A percentile compares a stretch with the other conserved stretches of the same genome.
Evolutionary conservation across 1,140 invertebrate genomes (phyloP).

Genomic region (Drosophila tristis): DNA sequence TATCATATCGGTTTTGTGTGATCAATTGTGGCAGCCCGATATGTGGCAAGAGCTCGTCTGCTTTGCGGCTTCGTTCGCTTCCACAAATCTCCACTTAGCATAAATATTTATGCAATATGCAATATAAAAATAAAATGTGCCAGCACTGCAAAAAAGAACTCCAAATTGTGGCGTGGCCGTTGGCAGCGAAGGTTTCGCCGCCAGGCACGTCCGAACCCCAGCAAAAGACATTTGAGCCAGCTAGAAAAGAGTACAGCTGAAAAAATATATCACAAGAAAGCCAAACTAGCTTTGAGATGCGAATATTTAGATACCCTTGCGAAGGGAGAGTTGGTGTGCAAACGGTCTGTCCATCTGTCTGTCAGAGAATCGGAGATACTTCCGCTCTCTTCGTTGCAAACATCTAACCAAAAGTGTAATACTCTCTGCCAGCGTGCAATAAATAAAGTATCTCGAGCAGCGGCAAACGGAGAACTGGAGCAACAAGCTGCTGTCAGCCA

Average conservation of each 20-base stretch:
- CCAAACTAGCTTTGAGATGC: too few species aligned
- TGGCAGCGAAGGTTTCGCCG: slow-evolving; percentile 40
- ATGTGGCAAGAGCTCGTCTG: not conserved
- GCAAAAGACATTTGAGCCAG: slow-evolving; percentile 54
- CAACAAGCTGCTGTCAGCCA: slow-evolving; percentile 39
- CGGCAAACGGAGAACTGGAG: slow-evolving; percentile 37
- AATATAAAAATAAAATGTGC: slow-evolving; percentile 11
- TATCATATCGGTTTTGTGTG: slow-evolving; percentile 12
- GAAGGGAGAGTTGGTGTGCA: too few species aligned
- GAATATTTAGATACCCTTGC: slow-evolving; percentile 4
- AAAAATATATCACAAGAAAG: not conserved
- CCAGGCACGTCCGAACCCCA: slow-evolving; percentile 29
- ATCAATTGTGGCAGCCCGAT: slow-evolving; percentile 13
- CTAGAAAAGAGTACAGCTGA: not conserved
- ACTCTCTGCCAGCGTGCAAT: slow-evolving; percentile 2
- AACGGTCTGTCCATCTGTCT: too few species aligned
- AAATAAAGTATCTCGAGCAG: slow-evolving; percentile 23
- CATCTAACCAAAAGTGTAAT: too few species aligned
- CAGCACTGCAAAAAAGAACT: slow-evolving; percentile 14
- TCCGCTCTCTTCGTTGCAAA: too few species aligned
- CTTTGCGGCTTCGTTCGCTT: not conserved
- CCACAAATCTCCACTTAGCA: slow-evolving; percentile 19
- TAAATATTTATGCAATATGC: slow-evolving; percentile 25
- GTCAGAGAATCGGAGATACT: too few species aligned
- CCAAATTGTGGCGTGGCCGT: slow-evolving; percentile 4